phyloP scores from a whole-genome alignment of 2,888 invertebrate genomes.

The Apodemia zela region DNA sequence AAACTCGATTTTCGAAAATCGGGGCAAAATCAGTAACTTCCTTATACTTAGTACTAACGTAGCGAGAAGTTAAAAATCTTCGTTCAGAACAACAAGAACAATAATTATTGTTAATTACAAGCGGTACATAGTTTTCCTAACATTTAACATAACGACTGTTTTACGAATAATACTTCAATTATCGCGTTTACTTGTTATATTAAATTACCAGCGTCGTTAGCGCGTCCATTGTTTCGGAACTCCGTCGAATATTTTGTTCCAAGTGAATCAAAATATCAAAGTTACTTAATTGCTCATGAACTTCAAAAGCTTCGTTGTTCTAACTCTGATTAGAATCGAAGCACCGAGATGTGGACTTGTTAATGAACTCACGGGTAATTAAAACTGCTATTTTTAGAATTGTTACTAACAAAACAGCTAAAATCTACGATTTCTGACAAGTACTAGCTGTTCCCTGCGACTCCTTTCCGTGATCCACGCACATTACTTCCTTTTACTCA shows the following conservation, averaged over 20 bases:
- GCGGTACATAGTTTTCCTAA: neutral
- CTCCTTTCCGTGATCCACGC: no score
- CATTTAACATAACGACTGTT: neutral
- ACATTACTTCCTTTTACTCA: no score
- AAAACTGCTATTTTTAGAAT: neutral
- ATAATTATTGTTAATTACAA: neutral
- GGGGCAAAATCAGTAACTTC: no score
- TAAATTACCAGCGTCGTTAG: neutral
- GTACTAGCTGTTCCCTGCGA: no score
- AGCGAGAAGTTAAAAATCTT: no score
- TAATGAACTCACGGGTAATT: conserved; percentile 4
- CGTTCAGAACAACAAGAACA: no score
- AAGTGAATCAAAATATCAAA: neutral
- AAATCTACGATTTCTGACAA: neutral
- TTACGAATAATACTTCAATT: neutral
- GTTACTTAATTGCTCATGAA: neutral
- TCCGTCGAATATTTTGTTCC: neutral
- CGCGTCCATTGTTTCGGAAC: neutral
- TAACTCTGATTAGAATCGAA: neutral
- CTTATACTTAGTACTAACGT: no score
- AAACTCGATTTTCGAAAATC: no score
- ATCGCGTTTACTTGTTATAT: neutral
- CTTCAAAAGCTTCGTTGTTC: neutral
- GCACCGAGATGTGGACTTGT: neutral
- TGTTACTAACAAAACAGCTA: no score